These are phyloP conservation scores for Rhinoraja longicauda DNA, from an alignment of 2,797 vertebrate genomes.

Conservation along the genomic window DNA sequence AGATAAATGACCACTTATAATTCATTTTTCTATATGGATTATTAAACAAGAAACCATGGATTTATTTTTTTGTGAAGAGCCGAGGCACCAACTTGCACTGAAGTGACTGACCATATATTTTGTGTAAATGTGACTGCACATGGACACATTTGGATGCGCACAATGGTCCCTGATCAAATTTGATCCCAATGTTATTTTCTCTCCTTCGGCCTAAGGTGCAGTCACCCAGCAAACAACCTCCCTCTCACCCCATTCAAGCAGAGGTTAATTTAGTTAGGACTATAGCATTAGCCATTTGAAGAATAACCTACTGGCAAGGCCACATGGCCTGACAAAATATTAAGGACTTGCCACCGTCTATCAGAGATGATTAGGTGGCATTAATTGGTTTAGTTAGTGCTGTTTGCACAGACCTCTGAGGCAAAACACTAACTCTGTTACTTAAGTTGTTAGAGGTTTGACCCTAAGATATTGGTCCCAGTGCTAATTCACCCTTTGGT, in stretches of 20 bases:
- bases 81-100: background rate
- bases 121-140: slow-evolving; percentile 38
- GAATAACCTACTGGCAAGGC: slow-evolving; percentile 67
- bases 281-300: slow-evolving; percentile 68
- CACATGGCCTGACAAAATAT: slow-evolving; percentile 63
- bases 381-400: slow-evolving; percentile 74
- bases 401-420: slow-evolving; percentile 55
- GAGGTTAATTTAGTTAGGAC: slow-evolving; percentile 84
- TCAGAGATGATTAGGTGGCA: slow-evolving; percentile 80
- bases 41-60: background rate
- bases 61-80: background rate
- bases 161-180: slow-evolving; percentile 62
- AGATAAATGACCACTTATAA: background rate
- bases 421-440: slow-evolving; percentile 79
- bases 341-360: slow-evolving; percentile 72
- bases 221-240: slow-evolving; percentile 72
- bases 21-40: background rate
- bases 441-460: slow-evolving; percentile 63
- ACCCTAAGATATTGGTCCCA: slow-evolving; percentile 72
- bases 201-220: slow-evolving; percentile 60
- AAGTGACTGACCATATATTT: slow-evolving; percentile 18
- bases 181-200: slow-evolving; percentile 53
- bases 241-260: slow-evolving; percentile 63
- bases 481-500: slow-evolving; percentile 80
- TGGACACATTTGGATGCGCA: slow-evolving; percentile 23